These are phyloP conservation scores for Adelges cooleyi DNA, from an alignment of 1,140 invertebrate genomes.

Conservation along the genomic window DNA sequence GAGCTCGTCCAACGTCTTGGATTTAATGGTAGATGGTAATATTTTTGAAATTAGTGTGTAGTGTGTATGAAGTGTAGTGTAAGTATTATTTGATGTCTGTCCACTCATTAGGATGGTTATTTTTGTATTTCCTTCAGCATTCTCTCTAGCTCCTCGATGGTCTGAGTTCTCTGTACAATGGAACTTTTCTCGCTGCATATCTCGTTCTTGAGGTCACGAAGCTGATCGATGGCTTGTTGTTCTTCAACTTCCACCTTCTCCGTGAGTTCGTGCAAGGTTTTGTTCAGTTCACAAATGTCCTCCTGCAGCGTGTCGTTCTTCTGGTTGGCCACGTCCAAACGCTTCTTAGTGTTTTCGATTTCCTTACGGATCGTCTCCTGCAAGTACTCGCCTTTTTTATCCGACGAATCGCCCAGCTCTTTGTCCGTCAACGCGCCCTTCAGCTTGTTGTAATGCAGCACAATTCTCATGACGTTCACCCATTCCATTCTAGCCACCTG, in stretches of 20 bases:
- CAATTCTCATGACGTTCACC: constrained; percentile 6
- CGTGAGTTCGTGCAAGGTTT: not conserved
- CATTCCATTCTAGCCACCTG: not conserved
- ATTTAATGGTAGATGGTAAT: too few species aligned
- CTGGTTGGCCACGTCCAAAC: not conserved
- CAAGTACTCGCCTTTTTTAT: not conserved
- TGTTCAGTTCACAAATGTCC: constrained; percentile 3
- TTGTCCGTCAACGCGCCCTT: not conserved
- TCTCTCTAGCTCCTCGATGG: not conserved
- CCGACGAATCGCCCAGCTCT: not conserved
- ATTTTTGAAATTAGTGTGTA: too few species aligned
- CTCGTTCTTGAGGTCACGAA: not conserved
- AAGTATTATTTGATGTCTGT: too few species aligned
- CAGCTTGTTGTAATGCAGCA: not conserved
- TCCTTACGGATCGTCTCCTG: constrained; percentile 6
- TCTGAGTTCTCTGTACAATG: not conserved
- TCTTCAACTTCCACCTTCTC: constrained; percentile 9
- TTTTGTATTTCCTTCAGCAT: not conserved
- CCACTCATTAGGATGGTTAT: too few species aligned
- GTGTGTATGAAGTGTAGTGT: too few species aligned
- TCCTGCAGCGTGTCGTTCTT: not conserved
- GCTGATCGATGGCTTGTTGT: not conserved
- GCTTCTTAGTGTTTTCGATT: constrained; percentile 3
- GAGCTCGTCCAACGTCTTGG: too few species aligned
- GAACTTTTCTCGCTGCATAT: not conserved